Conservation (phyloP, 2,888 invertebrate genomes). For the Lasioglossum marginatum region DNA sequence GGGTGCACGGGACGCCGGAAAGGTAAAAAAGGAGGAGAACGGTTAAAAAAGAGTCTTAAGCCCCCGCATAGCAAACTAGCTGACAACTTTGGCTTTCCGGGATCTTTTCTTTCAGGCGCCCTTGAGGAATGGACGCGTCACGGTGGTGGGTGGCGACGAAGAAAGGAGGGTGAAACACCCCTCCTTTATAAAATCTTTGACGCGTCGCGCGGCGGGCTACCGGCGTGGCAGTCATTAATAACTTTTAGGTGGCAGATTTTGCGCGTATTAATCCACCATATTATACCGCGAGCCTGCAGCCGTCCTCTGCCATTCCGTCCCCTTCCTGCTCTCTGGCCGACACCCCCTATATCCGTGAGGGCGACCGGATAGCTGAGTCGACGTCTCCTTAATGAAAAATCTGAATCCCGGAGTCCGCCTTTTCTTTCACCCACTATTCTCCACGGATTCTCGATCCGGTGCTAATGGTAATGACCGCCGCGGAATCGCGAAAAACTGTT, state of each 20-base stretch:
- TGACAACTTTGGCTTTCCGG: constrained; percentile 67
- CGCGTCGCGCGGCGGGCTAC: constrained; percentile 76
- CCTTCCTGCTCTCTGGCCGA: constrained; percentile 60
- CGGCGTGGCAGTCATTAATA: constrained; percentile 82
- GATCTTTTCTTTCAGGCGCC: constrained; percentile 66
- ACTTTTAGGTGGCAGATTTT: constrained; percentile 84
- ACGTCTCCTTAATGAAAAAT: constrained; percentile 85
- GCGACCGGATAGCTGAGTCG: constrained; percentile 82
- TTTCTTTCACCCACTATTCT: constrained; percentile 66
- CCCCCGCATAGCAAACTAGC: constrained; percentile 32
- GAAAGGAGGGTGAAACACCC: constrained; percentile 62
- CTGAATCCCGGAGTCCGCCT: constrained; percentile 77
- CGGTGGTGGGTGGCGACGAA: constrained; percentile 53
- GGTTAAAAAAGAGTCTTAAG: constrained; percentile 13
- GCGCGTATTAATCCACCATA: constrained; percentile 84
- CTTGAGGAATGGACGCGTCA: constrained; percentile 64
- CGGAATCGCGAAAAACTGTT: constrained; percentile 50
- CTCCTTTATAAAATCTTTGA: constrained; percentile 83
- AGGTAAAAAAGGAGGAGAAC: background rate
- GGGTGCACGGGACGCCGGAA: background rate
- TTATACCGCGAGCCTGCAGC: constrained; percentile 79
- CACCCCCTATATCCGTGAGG: constrained; percentile 64
- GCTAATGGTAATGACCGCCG: constrained; percentile 65
- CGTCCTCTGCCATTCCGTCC: constrained; percentile 69
- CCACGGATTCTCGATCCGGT: constrained; percentile 61